Conservation (phyloP, 1,140 invertebrate species). For the Leptopilina boulardi region DNA sequence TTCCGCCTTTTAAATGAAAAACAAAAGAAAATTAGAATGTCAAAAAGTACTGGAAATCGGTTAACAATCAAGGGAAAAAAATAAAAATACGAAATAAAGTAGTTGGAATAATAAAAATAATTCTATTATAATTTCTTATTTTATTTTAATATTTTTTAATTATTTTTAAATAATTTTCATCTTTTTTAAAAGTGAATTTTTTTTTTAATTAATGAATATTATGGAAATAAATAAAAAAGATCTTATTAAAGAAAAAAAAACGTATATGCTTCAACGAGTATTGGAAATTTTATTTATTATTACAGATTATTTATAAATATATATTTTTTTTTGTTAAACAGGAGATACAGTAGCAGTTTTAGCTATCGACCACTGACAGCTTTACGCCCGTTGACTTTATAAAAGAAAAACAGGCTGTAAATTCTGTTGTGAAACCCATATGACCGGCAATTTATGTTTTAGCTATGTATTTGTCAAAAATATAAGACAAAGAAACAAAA, state of each 20-base stretch:
- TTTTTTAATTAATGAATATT: too few species aligned
- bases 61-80: too few species aligned
- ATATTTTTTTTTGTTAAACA: constrained; percentile 54
- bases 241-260: background rate
- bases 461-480: constrained; percentile 63
- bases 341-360: constrained; percentile 74
- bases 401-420: constrained; percentile 53
- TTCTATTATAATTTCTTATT: too few species aligned
- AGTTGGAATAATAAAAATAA: too few species aligned
- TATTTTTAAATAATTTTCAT: too few species aligned
- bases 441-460: constrained; percentile 63
- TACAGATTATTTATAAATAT: background rate
- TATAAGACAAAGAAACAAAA: constrained; percentile 35
- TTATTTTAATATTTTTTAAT: too few species aligned
- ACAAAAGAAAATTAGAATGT: too few species aligned
- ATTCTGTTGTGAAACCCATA: constrained; percentile 32
- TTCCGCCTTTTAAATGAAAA: too few species aligned
- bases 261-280: background rate
- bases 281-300: background rate
- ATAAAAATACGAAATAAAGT: too few species aligned
- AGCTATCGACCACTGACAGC: constrained; percentile 68
- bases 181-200: too few species aligned
- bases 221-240: too few species aligned
- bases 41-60: too few species aligned
- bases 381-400: constrained; percentile 71